Percentiles rank a stretch among this genome's conserved stretches.
These are phyloP conservation scores for Lycocerus yunnanus DNA, from an alignment of 2,888 invertebrate species.

Conservation along the genomic window DNA sequence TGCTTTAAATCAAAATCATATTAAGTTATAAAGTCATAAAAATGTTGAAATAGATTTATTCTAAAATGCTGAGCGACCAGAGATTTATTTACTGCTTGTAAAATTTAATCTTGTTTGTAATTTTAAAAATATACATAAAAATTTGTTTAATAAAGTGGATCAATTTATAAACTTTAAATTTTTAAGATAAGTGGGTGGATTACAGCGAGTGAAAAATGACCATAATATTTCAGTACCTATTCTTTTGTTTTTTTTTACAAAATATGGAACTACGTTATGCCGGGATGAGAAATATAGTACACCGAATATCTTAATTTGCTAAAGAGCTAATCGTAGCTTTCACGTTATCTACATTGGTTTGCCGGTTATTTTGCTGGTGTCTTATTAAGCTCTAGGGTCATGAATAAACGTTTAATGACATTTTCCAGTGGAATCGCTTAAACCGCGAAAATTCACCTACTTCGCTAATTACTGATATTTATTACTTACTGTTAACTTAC, in stretches of 20 bases:
- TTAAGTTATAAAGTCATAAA: neutral
- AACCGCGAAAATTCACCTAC: conserved; percentile 12
- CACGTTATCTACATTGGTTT: conserved; percentile 14
- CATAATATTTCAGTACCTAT: neutral
- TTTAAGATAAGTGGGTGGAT: neutral
- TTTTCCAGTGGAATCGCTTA: conserved; percentile 14
- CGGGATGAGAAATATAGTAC: conserved; percentile 9
- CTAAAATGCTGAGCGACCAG: neutral
- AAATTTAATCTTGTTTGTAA: neutral
- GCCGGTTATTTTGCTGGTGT: conserved; percentile 11
- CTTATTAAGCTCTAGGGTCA: conserved; percentile 14
- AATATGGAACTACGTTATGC: neutral
- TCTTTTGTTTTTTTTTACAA: conserved; percentile 1
- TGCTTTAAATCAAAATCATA: neutral
- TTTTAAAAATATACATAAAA: neutral
- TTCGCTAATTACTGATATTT: conserved; percentile 7
- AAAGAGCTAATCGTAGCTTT: conserved; percentile 8
- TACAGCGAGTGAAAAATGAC: neutral
- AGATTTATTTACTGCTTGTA: neutral
- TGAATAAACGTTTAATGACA: conserved; percentile 19
- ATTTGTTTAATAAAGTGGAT: neutral
- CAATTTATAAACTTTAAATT: conserved; percentile 4
- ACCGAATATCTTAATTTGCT: conserved; percentile 3
- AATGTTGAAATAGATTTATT: neutral
- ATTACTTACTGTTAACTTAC: neutral